Evolutionary conservation across 2,113 vertebrate genomes (phyloP), one percentile per base, ranked within the genome.

Genomic region (Abramis brama): DNA sequence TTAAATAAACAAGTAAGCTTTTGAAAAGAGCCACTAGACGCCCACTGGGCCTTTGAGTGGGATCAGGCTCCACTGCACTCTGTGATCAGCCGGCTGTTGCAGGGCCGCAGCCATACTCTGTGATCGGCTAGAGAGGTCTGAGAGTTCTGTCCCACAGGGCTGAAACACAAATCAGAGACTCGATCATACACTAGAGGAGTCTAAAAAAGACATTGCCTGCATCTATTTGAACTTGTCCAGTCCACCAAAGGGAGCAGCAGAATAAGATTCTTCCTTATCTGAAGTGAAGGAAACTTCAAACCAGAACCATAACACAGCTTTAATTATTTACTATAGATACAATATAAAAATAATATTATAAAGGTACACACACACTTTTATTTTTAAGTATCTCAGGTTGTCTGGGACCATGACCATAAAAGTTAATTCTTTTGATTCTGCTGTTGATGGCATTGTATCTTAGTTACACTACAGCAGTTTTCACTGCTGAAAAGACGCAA

Each of bases 31-130:
- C 82, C 59, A 13, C 84, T 86, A 73, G 47, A 88, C 47, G 55
- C 87, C 74, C 68, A 84, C 87, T 84, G 79, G 57, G 80, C 27
- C 79, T 83, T 85, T 89, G 83, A 85, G 73, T 85, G 66, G 73
- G 79, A 71, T 52, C 66, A 23, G 84, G 83, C 79, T 64, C 19
- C 36, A 23, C 73, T 79, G 73, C 33, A 39, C 64, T 84, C 52
- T 77, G 57, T 64, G 30, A 66, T 77, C 43, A 43, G 73, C 43
- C 8, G 83, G 23, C 77, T 79, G 77, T 79, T 79, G 36, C 23
- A 43, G 57, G 36, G 23, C 23, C 39, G 1, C 7, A 5, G 76
- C n/a, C 76, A 79, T 13, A 79, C 55, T 62, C 55, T 23, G 52
- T 79, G 82, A 87, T 60, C 45, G 30, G 64, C 77, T 70, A 50